A percentile compares a stretch with the other conserved stretches of the same genome.
Evolutionary conservation across 2,113 vertebrate species (phyloP).

Genomic region (Hassar affinis): DNA sequence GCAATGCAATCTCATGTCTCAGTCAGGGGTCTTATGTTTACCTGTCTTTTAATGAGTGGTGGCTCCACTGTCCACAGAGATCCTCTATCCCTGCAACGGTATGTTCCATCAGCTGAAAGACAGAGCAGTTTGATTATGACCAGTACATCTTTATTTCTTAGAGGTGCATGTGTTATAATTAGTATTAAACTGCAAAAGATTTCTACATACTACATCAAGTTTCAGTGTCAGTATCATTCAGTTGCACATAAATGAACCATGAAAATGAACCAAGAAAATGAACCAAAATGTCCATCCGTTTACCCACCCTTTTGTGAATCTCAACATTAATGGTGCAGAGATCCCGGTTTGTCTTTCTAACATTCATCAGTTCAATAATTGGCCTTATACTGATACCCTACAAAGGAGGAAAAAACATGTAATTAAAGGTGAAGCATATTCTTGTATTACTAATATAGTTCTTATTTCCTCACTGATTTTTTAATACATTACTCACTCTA

Average conservation of each 20-base stretch:
- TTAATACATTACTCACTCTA: neutral
- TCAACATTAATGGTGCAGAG: slow-evolving; percentile 88
- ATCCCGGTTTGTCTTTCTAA: slow-evolving; percentile 89
- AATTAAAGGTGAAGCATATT: neutral
- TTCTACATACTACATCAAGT: neutral
- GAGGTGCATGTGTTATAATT: no score
- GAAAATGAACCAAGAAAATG: neutral
- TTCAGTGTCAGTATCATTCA: neutral
- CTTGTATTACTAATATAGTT: neutral
- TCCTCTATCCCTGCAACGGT: slow-evolving; percentile 92
- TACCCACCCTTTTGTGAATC: slow-evolving; percentile 86
- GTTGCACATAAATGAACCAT: neutral
- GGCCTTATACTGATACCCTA: slow-evolving; percentile 97
- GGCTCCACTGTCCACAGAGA: slow-evolving; percentile 96
- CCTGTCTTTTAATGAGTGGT: slow-evolving; percentile 98
- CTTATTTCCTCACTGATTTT: neutral
- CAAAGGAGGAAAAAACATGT: slow-evolving; percentile 2
- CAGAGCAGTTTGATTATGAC: slow-evolving; percentile 3
- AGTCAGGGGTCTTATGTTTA: slow-evolving; percentile 63
- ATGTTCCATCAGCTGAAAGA: slow-evolving; percentile 88
- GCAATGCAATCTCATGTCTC: neutral
- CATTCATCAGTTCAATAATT: slow-evolving; percentile 88
- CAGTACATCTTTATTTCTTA: neutral
- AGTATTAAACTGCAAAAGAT: neutral
- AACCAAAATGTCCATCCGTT: neutral